Percentiles rank a stretch among this genome's conserved stretches.
phyloP scores from a whole-genome alignment of 2,797 vertebrate species.

The Enteromius treurensis region DNA sequence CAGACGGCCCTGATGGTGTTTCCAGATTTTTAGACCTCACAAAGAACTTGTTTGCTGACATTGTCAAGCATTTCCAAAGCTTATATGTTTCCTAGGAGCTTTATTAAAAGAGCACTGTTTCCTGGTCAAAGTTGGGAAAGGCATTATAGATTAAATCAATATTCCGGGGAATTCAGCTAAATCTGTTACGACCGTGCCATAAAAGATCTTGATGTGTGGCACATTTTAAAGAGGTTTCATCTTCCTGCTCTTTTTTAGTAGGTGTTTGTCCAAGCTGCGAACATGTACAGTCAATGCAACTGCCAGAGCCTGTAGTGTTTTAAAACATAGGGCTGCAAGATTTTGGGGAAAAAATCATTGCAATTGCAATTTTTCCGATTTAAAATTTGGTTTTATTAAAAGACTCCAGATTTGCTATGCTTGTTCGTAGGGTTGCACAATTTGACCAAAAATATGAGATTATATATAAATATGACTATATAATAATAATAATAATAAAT shows the following conservation, averaged over 20 bases:
- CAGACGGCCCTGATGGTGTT: slow-evolving; percentile 7
- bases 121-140: not conserved
- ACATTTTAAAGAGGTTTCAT: not conserved
- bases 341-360: not conserved
- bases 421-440: not conserved
- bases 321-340: not conserved
- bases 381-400: not conserved
- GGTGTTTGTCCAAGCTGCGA: not conserved
- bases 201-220: not conserved
- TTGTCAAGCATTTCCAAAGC: not conserved
- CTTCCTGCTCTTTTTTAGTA: not conserved
- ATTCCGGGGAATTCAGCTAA: slow-evolving; percentile 11
- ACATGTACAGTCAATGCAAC: not conserved
- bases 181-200: not conserved
- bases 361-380: not conserved
- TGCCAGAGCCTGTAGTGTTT: not conserved
- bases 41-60: slow-evolving; percentile 13
- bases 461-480: too few relatives aligned
- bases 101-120: not conserved
- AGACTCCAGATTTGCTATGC: not conserved
- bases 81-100: not conserved
- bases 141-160: slow-evolving; percentile 14
- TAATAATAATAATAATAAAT: not conserved
- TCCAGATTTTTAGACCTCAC: slow-evolving; percentile 12
- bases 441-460: not conserved